These are phyloP conservation scores for Gambusia affinis DNA, from an alignment of 2,113 vertebrate genomes.

Conservation along the genomic window DNA sequence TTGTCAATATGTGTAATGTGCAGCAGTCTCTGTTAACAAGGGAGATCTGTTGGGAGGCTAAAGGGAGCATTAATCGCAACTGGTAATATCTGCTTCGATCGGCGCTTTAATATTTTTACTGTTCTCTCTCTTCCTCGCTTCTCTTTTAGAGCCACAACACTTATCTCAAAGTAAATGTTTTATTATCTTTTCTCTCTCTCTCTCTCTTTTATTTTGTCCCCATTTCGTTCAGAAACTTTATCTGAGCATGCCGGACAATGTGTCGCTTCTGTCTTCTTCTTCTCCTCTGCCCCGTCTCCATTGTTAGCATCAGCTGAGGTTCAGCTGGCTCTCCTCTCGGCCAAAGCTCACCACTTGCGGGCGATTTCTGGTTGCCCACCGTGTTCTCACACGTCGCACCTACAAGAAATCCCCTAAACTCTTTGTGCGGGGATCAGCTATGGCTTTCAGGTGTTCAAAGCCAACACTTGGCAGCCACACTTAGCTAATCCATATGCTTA, in stretches of 20 bases:
- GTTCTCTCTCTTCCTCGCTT: slow-evolving; percentile 6
- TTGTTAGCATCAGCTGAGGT: slow-evolving; percentile 20
- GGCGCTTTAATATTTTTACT: slow-evolving; percentile 39
- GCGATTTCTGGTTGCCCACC: slow-evolving; percentile 2
- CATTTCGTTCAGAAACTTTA: slow-evolving; percentile 15
- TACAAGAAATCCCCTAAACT: slow-evolving; percentile 25
- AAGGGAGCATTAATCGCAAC: slow-evolving; percentile 51
- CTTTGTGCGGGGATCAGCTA: slow-evolving; percentile 24
- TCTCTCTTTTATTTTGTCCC: background rate
- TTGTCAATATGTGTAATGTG: slow-evolving; percentile 53
- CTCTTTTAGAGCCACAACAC: slow-evolving; percentile 3
- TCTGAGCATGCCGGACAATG: slow-evolving; percentile 27
- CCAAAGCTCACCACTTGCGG: slow-evolving; percentile 3
- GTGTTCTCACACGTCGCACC: slow-evolving; percentile 24
- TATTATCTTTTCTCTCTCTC: slow-evolving; percentile 24
- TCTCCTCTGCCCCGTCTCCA: background rate
- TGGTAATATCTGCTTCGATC: slow-evolving; percentile 43
- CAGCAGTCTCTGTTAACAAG: slow-evolving; percentile 31
- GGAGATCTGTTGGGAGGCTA: slow-evolving; percentile 40
- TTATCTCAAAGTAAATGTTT: slow-evolving; percentile 26
- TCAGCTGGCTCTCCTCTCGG: slow-evolving; percentile 10
- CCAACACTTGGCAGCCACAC: slow-evolving; percentile 5
- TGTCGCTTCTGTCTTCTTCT: slow-evolving; percentile 1
- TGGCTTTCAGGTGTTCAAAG: slow-evolving; percentile 32
- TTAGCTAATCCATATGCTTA: slow-evolving; percentile 24